Conservation (phyloP, 2,888 invertebrate species). For the Tortrix viridana region DNA sequence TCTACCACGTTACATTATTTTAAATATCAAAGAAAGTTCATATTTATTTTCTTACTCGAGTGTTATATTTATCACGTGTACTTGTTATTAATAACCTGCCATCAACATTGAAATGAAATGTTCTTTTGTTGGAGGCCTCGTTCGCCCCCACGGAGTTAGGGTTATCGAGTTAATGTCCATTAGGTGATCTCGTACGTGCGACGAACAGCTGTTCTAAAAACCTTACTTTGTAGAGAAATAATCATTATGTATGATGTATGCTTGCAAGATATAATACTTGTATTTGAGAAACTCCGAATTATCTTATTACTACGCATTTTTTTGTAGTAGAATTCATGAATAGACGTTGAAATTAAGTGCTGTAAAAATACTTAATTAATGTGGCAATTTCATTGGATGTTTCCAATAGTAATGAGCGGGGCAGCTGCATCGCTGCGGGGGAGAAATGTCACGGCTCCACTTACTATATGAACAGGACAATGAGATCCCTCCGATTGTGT, state of each 20-base stretch:
- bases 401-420: slow-evolving; percentile 52
- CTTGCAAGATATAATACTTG: slow-evolving; percentile 34
- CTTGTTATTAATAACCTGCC: slow-evolving; percentile 47
- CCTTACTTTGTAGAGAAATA: slow-evolving; percentile 46
- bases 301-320: neutral
- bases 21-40: neutral
- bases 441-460: slow-evolving; percentile 64
- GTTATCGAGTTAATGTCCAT: slow-evolving; percentile 55
- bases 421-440: slow-evolving; percentile 66
- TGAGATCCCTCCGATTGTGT: slow-evolving; percentile 57
- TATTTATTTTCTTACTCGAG: neutral
- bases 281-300: neutral
- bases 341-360: slow-evolving; percentile 43
- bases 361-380: slow-evolving; percentile 48
- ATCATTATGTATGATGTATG: slow-evolving; percentile 42
- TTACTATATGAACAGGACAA: slow-evolving; percentile 53
- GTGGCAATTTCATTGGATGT: slow-evolving; percentile 54
- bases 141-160: slow-evolving; percentile 40
- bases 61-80: slow-evolving; percentile 20
- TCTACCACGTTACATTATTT: neutral
- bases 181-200: slow-evolving; percentile 51
- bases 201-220: slow-evolving; percentile 50
- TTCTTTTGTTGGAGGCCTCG: slow-evolving; percentile 34
- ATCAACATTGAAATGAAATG: slow-evolving; percentile 42
- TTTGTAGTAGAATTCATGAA: slow-evolving; percentile 38